Conservation (phyloP, 1,140 invertebrate species). For the Listronotus oregonensis region DNA sequence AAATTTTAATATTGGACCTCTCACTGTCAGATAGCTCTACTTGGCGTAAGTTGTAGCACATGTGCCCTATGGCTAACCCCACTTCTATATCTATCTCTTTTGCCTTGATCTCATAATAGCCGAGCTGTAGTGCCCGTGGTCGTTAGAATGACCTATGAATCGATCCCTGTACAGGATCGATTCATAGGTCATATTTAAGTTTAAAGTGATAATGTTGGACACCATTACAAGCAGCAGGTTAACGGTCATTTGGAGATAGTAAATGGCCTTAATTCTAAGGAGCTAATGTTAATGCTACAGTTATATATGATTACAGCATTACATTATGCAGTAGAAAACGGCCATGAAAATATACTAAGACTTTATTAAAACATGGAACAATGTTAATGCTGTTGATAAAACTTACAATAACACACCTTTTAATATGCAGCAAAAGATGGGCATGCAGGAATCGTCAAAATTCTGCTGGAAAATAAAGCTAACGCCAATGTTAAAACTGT, state of each 20-base stretch:
- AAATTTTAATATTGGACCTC: too few relatives aligned
- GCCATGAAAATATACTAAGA: slow-evolving; percentile 54
- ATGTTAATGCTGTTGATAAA: slow-evolving; percentile 26
- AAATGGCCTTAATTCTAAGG: slow-evolving; percentile 30
- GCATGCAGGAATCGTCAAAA: slow-evolving; percentile 49
- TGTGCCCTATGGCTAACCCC: too few relatives aligned
- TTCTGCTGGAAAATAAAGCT: slow-evolving; percentile 35
- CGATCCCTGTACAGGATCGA: too few relatives aligned
- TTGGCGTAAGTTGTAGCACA: too few relatives aligned
- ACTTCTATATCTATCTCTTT: too few relatives aligned
- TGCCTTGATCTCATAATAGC: too few relatives aligned
- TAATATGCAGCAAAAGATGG: slow-evolving; percentile 57
- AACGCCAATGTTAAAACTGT: not conserved
- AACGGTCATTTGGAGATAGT: slow-evolving; percentile 75
- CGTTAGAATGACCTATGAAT: too few relatives aligned
- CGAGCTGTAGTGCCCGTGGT: too few relatives aligned
- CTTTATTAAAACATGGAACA: slow-evolving; percentile 34
- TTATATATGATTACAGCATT: slow-evolving; percentile 53
- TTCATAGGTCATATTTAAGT: too few relatives aligned
- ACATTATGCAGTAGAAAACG: slow-evolving; percentile 59
- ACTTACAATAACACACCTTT: slow-evolving; percentile 38
- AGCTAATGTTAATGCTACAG: slow-evolving; percentile 27
- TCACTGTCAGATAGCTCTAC: too few relatives aligned
- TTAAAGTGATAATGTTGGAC: not conserved
- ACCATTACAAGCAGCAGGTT: slow-evolving; percentile 26